Base-by-base conservation (phyloP, 2,888 invertebrate genomes). In the Eupithecia tripunctaria region DNA sequence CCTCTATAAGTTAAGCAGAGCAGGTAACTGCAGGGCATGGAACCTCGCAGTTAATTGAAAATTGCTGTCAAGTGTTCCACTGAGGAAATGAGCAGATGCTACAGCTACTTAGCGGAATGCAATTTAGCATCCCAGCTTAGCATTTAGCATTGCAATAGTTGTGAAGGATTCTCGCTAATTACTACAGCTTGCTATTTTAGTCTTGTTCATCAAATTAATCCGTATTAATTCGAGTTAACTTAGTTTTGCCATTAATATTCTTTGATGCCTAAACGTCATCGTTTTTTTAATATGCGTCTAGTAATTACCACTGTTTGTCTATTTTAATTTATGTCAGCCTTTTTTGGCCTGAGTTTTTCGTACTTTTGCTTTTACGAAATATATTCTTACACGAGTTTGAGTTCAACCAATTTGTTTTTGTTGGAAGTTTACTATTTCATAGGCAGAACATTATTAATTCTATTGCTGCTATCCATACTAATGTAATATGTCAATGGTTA, bases 41-140 rank as follows among this genome's bases (percentile, higher is more conserved):
- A 56, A 1, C 71, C 36, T 64, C 21, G 69, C 68, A 76, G 78
- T 80, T 85, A 85, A 85, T 85, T 85, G 85, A 82, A 84, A 85
- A 84, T 84, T 78, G 82, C 83, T 85, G 85, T 85, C 84, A 79
- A 82, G 82, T 76, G 80, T 75, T 73, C 71, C 79, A 79, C 81
- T 81, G 80, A 75, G 76, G 80, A 82, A 82, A 81, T 81, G 79
- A 79, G 79, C 76, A 78, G 78, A 76, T 72, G 79, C 79, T 83
- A 56, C 56, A 56, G 56, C 56, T 84, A 79, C 79, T 83, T 82
- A 82, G 76, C 76, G 78, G 77, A 79, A 77, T 80, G 79, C 79
- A 80, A 80, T 78, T 78, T 80, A 72, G 74, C 73, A 73, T 65
- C 67, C 36, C 68, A 69, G 71, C 68, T 74, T 69, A 71, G 74